Percentiles rank a stretch among this genome's conserved stretches.
Conservation (phyloP, 2,113 vertebrate genomes). For the Mastomys coucha region DNA sequence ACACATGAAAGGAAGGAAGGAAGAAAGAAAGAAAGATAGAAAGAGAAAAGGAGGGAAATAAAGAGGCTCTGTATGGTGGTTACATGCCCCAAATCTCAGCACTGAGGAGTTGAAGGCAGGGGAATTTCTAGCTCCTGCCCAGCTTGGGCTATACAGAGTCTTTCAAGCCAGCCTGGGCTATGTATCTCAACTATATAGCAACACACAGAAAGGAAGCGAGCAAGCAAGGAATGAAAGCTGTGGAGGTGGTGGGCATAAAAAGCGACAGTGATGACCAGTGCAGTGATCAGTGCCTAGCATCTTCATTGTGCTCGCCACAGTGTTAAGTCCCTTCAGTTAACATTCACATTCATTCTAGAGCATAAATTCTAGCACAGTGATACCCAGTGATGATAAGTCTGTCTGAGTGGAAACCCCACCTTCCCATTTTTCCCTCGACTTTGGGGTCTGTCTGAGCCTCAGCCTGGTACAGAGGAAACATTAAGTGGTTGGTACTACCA, state of each 20-base stretch:
- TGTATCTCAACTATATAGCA: not conserved
- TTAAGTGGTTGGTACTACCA: not conserved
- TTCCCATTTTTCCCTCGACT: not conserved
- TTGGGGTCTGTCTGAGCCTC: slow-evolving; percentile 3
- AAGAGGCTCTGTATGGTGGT: not conserved
- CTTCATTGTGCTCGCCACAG: no score
- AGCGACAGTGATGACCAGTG: not conserved
- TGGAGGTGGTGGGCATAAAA: not conserved
- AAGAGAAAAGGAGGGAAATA: not conserved
- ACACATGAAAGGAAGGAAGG: no score
- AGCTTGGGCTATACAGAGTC: not conserved
- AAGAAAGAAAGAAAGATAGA: not conserved
- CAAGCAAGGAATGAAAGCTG: not conserved
- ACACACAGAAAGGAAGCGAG: not conserved
- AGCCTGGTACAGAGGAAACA: not conserved
- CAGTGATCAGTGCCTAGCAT: not conserved
- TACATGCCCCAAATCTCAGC: not conserved
- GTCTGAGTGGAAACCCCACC: not conserved
- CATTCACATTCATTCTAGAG: not conserved
- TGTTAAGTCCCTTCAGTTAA: not conserved
- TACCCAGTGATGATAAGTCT: not conserved
- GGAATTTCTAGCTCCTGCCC: not conserved
- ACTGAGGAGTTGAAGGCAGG: not conserved
- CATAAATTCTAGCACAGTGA: not conserved
- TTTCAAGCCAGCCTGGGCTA: not conserved